phyloP scores from a whole-genome alignment of 1,140 invertebrate species.

The Drosophila ficusphila region DNA sequence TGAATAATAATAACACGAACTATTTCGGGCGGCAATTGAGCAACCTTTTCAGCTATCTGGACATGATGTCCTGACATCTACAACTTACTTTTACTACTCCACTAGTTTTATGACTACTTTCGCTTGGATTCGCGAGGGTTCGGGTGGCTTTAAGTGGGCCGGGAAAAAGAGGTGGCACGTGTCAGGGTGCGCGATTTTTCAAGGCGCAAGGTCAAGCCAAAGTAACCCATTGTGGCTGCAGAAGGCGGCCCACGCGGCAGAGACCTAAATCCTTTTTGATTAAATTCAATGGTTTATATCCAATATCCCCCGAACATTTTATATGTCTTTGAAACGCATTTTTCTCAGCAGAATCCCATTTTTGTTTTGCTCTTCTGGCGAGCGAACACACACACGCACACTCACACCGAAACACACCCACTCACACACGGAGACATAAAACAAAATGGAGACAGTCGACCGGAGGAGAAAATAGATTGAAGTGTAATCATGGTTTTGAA shows the following conservation, averaged over 20 bases:
- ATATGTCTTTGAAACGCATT: constrained; percentile 81
- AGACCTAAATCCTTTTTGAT: constrained; percentile 79
- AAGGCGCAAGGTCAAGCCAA: constrained; percentile 71
- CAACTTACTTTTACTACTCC: constrained; percentile 49
- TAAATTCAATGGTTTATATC: constrained; percentile 83
- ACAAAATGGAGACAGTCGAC: constrained; percentile 71
- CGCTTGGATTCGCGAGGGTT: constrained; percentile 6
- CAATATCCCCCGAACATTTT: constrained; percentile 79
- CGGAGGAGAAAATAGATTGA: constrained; percentile 74
- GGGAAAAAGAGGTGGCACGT: constrained; percentile 41
- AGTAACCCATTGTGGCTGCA: constrained; percentile 56
- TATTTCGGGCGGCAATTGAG: constrained; percentile 43
- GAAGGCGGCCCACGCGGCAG: constrained; percentile 6
- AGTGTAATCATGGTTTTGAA: constrained; percentile 83
- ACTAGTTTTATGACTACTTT: constrained; percentile 51
- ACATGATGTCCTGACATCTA: constrained; percentile 41
- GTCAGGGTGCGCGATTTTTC: constrained; percentile 66
- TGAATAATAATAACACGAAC: constrained; percentile 45
- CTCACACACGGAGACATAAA: constrained; percentile 60
- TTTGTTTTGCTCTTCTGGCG: constrained; percentile 22
- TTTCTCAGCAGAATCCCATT: constrained; percentile 65
- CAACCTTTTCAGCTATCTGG: constrained; percentile 37
- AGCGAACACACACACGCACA: constrained; percentile 6
- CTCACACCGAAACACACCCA: constrained; percentile 6
- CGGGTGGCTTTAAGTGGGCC: not conserved